phyloP scores from a whole-genome alignment of 2,888 invertebrate genomes.

The Candidula unifasciata region DNA sequence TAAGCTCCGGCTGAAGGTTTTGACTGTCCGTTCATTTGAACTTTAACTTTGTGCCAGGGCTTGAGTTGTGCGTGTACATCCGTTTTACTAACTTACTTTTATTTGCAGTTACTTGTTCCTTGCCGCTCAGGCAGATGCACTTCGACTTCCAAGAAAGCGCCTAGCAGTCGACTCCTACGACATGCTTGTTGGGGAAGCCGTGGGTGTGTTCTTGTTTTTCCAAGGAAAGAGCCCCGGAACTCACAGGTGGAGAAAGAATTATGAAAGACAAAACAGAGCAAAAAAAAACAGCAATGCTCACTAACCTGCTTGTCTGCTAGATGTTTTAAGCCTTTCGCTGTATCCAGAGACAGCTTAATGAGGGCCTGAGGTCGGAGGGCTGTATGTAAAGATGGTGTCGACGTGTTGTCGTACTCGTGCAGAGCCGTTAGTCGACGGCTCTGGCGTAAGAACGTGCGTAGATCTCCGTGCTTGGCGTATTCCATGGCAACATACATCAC shows the following conservation, averaged over 20 bases:
- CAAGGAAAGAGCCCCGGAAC: too few species aligned
- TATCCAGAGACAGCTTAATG: conserved; percentile 67
- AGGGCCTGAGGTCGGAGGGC: conserved; percentile 64
- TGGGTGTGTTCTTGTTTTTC: too few species aligned
- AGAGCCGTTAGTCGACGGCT: conserved; percentile 63
- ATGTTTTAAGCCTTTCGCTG: conserved; percentile 67
- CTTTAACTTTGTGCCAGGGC: too few species aligned
- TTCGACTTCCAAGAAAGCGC: too few species aligned
- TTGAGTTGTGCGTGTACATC: too few species aligned
- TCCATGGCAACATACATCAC: conserved; percentile 73
- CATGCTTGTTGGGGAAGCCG: too few species aligned
- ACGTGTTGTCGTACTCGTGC: conserved; percentile 65
- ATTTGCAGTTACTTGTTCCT: too few species aligned
- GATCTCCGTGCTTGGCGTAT: conserved; percentile 70
- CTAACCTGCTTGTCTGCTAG: conserved; percentile 71
- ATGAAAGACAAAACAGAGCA: background rate
- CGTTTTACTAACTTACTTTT: too few species aligned
- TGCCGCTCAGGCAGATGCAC: too few species aligned
- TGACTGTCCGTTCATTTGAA: too few species aligned
- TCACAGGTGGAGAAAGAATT: background rate
- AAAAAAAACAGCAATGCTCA: background rate
- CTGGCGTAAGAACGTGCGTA: conserved; percentile 67
- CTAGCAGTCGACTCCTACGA: too few species aligned
- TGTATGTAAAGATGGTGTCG: conserved; percentile 51
- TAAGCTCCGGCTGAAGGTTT: too few species aligned